These are phyloP conservation scores for Stenurella melanura DNA, from an alignment of 2,888 invertebrate genomes.

Conservation along the genomic window DNA sequence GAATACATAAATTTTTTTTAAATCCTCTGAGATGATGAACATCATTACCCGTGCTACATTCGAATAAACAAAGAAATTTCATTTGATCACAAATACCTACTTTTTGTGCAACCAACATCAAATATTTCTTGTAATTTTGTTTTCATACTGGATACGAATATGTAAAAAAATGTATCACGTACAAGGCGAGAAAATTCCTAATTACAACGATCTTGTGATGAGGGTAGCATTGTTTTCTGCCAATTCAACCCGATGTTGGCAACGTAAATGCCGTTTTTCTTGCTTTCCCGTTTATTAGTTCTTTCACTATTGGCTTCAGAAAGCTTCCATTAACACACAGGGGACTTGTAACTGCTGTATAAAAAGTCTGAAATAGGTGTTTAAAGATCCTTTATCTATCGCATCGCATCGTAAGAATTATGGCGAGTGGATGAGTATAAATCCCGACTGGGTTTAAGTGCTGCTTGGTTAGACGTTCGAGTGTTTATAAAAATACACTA, in stretches of 20 bases:
- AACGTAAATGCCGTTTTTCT: neutral
- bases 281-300: neutral
- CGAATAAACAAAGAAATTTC: too few relatives aligned
- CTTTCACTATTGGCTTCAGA: neutral
- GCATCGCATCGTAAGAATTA: slow-evolving; percentile 3
- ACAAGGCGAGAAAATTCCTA: too few relatives aligned
- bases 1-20: too few relatives aligned
- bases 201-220: neutral
- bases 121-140: too few relatives aligned
- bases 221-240: neutral
- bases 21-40: too few relatives aligned
- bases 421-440: slow-evolving; percentile 7
- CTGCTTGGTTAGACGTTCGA: neutral
- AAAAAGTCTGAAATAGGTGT: slow-evolving; percentile 1
- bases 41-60: too few relatives aligned
- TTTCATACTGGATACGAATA: too few relatives aligned
- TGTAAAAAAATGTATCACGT: too few relatives aligned
- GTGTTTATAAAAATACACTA: slow-evolving; percentile 10
- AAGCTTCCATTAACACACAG: neutral
- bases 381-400: slow-evolving; percentile 15
- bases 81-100: too few relatives aligned
- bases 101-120: too few relatives aligned
- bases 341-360: slow-evolving; percentile 4
- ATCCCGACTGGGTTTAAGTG: slow-evolving; percentile 1
- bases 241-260: neutral